Base-by-base conservation (phyloP, 2,797 vertebrate species). In the Dendrocincla tyrannina region DNA sequence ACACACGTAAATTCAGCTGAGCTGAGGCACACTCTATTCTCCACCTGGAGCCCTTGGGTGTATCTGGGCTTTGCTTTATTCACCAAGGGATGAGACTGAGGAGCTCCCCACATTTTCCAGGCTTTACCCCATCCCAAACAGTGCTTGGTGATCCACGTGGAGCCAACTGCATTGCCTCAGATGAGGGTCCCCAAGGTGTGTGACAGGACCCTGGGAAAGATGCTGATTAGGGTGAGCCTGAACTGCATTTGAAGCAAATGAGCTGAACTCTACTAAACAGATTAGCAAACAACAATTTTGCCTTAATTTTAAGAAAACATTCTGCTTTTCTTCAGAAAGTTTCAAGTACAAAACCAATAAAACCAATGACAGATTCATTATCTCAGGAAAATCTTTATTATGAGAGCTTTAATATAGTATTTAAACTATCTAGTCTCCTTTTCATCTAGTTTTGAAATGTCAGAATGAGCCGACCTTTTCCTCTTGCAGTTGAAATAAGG, bases 361-460 rank as follows among this genome's bases (percentile, higher is more conserved):
- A 93, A 85, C 79, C 68, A 88, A 62, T 66, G 66, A 52, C 53
- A 63, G 66, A 50, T 50, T 86, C 80, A 81, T 93, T 78, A 91
- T 91, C 73, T 85, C 83, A 70, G 46, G 67, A 76, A 80, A 53
- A 49, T 70, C 50, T 95, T 91, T 85, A 94, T 75, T 59, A 59
- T 30, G 32, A 27, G 32, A 91, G 60, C 44, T 56, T 76, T 80
- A 85, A 83, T 92, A 84, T 72, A 90, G 58, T 22, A 85, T 49
- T 58, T 49, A 70, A 91, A 81, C 67, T 63, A 64, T 6, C 24
- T 64, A 35, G 13, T 35, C 37, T 78, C 53, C 44, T 86, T 88
- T 90, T 85, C n/a, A 90, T 89, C 62, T 63, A 23, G 7, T 73
- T 82, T 64, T 78, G 59, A 96, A 94, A 88, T 70, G 67, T 33